Base-by-base conservation (phyloP, 2,888 invertebrate species). In the Oegoconia quadripuncta region DNA sequence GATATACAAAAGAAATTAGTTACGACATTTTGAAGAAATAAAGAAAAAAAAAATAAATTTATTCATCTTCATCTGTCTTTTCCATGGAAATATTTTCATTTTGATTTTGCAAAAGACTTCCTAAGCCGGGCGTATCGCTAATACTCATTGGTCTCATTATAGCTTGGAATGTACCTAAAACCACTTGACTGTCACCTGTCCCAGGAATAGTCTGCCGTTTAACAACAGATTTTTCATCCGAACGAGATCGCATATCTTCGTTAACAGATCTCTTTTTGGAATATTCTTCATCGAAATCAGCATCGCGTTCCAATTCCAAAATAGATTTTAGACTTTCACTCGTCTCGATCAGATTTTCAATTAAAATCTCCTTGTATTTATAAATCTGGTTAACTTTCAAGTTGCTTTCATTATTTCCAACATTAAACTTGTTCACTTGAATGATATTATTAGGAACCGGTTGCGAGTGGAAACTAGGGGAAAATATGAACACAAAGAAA, bases 81-180 rank as follows among this genome's bases (percentile, higher is more conserved):
- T 25, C 34, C 17, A 16, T 9, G 3, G 11, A 6, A 12, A 17
- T 16, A 7, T 35, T 20, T 30, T 37, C 30, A 12, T 23, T 37
- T 12, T 30, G 30, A 30, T 15, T 37, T 11, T 22, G 23, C 12
- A n/a, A 25, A 8, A 18, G 11, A 11, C 12, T 14, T n/a, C 40
- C 40, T 12, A 40, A 11, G n/a, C 31, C n/a, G 5, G 52, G 45
- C 13, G 52, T 17, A 22, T 44, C 46, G 1, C 59, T 56, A 5
- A 57, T 23, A 20, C 60, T 54, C 52, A 65, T 51, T 5, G 70
- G 70, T 17, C 63, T 59, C 55, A 68, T 64, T 14, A 69, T 50
- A 7, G 72, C 67, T 49, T 73, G 74, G 37, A 74, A 74, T 0
- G 67, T 70, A 0, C 74, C 72, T 20, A 71, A 34, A 2, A 72